These are phyloP conservation scores for Tetropium fuscum DNA, from an alignment of 2,888 invertebrate genomes.

Conservation along the genomic window DNA sequence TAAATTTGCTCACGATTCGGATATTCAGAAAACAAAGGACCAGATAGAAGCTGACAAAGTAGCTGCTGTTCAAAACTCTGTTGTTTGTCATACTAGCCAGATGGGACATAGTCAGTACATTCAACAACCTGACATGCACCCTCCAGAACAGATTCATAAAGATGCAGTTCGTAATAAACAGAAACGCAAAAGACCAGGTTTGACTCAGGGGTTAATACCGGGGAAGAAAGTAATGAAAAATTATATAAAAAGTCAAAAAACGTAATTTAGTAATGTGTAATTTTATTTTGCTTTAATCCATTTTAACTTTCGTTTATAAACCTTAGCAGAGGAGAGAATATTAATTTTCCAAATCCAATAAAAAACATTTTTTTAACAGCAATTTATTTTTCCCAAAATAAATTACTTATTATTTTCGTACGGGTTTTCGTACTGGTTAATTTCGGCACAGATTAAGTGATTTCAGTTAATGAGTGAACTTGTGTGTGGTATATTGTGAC, in stretches of 20 bases:
- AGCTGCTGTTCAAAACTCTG: constrained; percentile 58
- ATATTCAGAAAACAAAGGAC: constrained; percentile 75
- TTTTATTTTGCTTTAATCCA: too few species aligned
- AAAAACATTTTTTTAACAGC: too few species aligned
- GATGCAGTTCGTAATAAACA: constrained; percentile 42
- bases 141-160: constrained; percentile 46
- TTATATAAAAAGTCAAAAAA: constrained; percentile 74
- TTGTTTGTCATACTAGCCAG: constrained; percentile 46
- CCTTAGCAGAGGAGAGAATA: too few species aligned
- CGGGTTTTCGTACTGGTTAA: too few species aligned
- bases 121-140: constrained; percentile 57
- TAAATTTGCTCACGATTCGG: constrained; percentile 91
- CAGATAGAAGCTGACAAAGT: constrained; percentile 71
- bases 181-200: constrained; percentile 81
- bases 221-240: constrained; percentile 88
- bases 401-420: too few species aligned
- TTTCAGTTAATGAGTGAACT: too few species aligned
- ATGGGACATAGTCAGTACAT: constrained; percentile 33
- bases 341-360: too few species aligned
- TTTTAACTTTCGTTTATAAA: too few species aligned
- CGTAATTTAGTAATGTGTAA: too few species aligned
- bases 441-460: too few species aligned
- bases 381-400: too few species aligned
- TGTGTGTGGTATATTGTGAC: too few species aligned
- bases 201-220: constrained; percentile 81